Evolutionary conservation across 2,797 vertebrate genomes (phyloP), one percentile per base, ranked within the genome.

Genomic region (Falco biarmicus): DNA sequence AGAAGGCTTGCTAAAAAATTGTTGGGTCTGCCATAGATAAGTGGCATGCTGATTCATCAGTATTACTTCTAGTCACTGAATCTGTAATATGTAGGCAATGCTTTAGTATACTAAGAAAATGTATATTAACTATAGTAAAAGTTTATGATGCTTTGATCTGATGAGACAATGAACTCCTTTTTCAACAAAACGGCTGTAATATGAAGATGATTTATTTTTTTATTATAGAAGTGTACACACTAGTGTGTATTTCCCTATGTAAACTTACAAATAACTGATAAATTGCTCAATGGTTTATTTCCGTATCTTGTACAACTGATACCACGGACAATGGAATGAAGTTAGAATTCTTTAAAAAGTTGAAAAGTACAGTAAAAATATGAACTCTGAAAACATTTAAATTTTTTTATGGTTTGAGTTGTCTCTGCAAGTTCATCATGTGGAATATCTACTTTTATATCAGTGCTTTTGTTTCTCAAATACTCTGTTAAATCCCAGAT

Each of bases 401-500:
- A 34, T 2, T 5, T 41, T 82, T 82, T 73, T 51, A 34, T n/a
- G 5, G 28, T 34, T 34, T 34, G 34, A 34, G 34, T 34, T 34
- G 34, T 34, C 34, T 34, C 34, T 34, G 34, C 34, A 86, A 39
- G 41, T 63, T 74, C 29, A 34, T 41, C 24, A 6, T n/a, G 13
- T 74, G 13, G 10, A 82, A 80, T 70, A 77, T 48, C 28, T 59
- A 12, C 29, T 71, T 89, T 80, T 60, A 3, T 57, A 20, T 87
- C 15, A 13, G 3, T 73, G 11, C 31, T 77, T 84, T 77, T 48
- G 6, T 57, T 96, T 82, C 80, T 87, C 47, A 92, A 32, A 61
- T 87, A 28, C n/a, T 48, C 9, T 85, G 8, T 94, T 92, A 95
- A 93, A 94, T 87, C 50, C 25, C 88, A 99, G 99, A 95, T 99